Percentiles rank a stretch among this genome's conserved stretches.
These are phyloP conservation scores for Astropecten irregularis DNA, from an alignment of 53 echinoderm and acorn worm species.

Conservation along the genomic window DNA sequence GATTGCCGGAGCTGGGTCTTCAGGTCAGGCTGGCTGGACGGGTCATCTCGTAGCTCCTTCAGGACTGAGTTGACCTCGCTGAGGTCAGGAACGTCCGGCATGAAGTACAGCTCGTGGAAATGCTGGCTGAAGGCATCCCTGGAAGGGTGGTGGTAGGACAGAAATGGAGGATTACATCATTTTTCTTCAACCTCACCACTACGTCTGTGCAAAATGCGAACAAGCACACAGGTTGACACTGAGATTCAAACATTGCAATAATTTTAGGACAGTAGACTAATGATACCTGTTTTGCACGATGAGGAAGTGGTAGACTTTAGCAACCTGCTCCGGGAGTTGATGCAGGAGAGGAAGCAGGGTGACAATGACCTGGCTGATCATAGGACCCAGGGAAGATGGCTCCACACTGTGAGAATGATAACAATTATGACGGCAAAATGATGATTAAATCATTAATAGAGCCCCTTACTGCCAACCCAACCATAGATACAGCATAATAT, in stretches of 20 bases:
- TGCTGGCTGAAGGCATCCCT: conserved; percentile 76
- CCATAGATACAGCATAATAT: too few relatives aligned
- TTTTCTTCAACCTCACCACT: too few relatives aligned
- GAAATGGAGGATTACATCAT: too few relatives aligned
- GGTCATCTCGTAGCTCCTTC: conserved; percentile 83
- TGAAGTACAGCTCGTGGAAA: conserved; percentile 95
- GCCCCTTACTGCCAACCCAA: too few relatives aligned
- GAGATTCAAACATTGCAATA: too few relatives aligned
- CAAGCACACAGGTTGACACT: too few relatives aligned
- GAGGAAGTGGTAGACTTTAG: conserved; percentile 80
- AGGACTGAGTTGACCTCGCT: conserved; percentile 78
- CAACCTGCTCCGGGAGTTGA: conserved; percentile 88
- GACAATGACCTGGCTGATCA: conserved; percentile 95
- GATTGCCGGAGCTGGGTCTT: conserved; percentile 79
- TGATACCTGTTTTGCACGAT: conserved; percentile 92
- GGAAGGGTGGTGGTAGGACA: too few relatives aligned
- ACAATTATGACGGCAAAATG: too few relatives aligned
- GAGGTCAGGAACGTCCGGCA: conserved; percentile 85
- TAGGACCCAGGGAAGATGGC: conserved; percentile 87
- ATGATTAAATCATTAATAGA: too few relatives aligned
- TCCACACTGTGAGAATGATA: conserved; percentile 83
- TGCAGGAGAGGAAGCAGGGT: conserved; percentile 87
- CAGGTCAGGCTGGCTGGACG: conserved; percentile 88
- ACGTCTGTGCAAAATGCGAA: too few relatives aligned
- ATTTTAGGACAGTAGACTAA: too few relatives aligned